phyloP scores from a whole-genome alignment of 2,113 vertebrate species.

The Esox niger region DNA sequence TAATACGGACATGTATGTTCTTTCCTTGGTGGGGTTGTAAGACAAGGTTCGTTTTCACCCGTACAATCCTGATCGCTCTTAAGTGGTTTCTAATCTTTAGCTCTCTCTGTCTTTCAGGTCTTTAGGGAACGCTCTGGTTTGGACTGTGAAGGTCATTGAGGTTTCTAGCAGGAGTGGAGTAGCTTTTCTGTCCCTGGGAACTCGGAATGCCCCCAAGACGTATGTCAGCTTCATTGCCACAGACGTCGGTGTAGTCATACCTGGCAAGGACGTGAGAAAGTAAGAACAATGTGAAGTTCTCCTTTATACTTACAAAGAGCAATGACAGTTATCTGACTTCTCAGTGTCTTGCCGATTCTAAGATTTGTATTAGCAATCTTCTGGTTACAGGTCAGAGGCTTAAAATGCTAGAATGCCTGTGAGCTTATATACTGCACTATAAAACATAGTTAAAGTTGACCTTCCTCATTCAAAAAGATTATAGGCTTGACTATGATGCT shows the following conservation, averaged over 20 bases:
- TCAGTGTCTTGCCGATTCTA: too few relatives aligned
- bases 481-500: too few relatives aligned
- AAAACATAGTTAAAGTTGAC: too few relatives aligned
- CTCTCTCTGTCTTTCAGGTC: slow-evolving; percentile 49
- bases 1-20: background rate
- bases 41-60: background rate
- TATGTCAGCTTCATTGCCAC: slow-evolving; percentile 49
- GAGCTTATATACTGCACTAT: too few relatives aligned
- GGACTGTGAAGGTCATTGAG: slow-evolving; percentile 53
- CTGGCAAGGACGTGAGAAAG: slow-evolving; percentile 57
- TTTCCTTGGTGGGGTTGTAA: background rate
- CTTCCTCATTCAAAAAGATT: too few relatives aligned
- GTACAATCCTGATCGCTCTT: too few relatives aligned
- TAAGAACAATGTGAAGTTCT: slow-evolving; percentile 42
- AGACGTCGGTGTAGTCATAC: slow-evolving; percentile 30
- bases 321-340: too few relatives aligned
- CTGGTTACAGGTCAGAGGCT: too few relatives aligned
- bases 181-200: slow-evolving; percentile 11
- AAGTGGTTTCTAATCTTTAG: too few relatives aligned
- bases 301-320: too few relatives aligned
- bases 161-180: slow-evolving; percentile 33
- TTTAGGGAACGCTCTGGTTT: slow-evolving; percentile 57
- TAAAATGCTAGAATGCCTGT: too few relatives aligned
- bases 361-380: too few relatives aligned
- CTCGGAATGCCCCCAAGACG: slow-evolving; percentile 34